Percentiles rank a stretch among this genome's conserved stretches.
phyloP scores from a whole-genome alignment of 2,888 invertebrate genomes.

The Cephonodes hylas region DNA sequence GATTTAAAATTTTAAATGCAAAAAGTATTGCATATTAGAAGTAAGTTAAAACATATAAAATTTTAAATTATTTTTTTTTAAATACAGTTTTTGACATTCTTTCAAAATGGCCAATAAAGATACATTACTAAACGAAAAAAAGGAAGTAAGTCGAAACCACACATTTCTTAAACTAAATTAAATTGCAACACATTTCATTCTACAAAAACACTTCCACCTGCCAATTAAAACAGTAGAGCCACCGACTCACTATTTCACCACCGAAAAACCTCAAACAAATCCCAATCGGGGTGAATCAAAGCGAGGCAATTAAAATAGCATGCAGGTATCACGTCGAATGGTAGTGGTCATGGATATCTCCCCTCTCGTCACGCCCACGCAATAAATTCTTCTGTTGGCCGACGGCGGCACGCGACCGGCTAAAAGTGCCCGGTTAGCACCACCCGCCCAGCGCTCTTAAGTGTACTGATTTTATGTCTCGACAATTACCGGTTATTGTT shows the following conservation, averaged over 20 bases:
- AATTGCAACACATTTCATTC: too few relatives aligned
- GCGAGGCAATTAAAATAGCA: slow-evolving; percentile 12
- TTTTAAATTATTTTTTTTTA: too few relatives aligned
- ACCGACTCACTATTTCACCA: background rate
- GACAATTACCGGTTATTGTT: slow-evolving; percentile 16
- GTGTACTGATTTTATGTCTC: slow-evolving; percentile 39
- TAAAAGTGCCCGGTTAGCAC: slow-evolving; percentile 31
- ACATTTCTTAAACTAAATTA: too few relatives aligned
- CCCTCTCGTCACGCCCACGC: slow-evolving; percentile 67
- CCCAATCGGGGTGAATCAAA: background rate
- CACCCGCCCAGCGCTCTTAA: slow-evolving; percentile 25
- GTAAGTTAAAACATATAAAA: too few relatives aligned
- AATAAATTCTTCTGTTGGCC: slow-evolving; percentile 68
- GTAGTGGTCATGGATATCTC: slow-evolving; percentile 35
- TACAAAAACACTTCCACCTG: too few relatives aligned
- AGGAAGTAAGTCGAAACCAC: too few relatives aligned
- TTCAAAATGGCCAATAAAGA: too few relatives aligned
- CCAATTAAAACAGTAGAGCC: background rate
- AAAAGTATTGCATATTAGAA: too few relatives aligned
- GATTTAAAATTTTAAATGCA: too few relatives aligned
- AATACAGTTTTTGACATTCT: too few relatives aligned
- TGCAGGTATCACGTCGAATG: slow-evolving; percentile 12
- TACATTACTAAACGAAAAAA: too few relatives aligned
- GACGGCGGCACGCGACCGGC: slow-evolving; percentile 35
- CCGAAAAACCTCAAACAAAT: background rate